Conservation (phyloP, 2,888 invertebrate species). For the Drosophila cracens region DNA sequence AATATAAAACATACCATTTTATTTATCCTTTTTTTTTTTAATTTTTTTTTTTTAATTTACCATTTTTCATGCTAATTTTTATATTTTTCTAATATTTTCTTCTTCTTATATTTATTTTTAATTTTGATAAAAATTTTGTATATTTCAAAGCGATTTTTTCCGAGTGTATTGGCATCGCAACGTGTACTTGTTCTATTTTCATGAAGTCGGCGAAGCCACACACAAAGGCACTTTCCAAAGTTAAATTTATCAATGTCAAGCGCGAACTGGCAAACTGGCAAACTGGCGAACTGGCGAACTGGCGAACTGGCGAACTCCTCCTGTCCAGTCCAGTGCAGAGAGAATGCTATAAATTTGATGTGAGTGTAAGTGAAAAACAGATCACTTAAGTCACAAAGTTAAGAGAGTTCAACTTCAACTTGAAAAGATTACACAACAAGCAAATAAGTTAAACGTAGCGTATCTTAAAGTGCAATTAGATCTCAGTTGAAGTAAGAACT, state of each 20-base stretch:
- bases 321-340: neutral
- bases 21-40: too few relatives aligned
- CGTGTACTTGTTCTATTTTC: conserved; percentile 6
- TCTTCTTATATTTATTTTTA: too few relatives aligned
- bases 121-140: neutral
- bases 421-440: neutral
- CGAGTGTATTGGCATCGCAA: conserved; percentile 9
- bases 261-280: neutral
- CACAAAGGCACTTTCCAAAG: conserved; percentile 32
- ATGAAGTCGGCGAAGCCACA: conserved; percentile 31
- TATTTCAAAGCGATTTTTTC: neutral
- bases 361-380: conserved; percentile 18
- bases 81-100: too few relatives aligned
- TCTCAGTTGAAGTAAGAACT: neutral
- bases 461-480: neutral
- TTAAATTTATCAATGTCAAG: conserved; percentile 52
- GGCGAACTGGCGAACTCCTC: neutral
- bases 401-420: neutral
- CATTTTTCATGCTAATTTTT: too few relatives aligned
- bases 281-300: neutral
- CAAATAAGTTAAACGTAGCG: neutral
- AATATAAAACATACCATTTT: too few relatives aligned
- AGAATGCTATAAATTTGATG: conserved; percentile 26
- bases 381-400: conserved; percentile 25
- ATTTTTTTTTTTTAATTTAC: too few relatives aligned